Percentiles rank a stretch among this genome's conserved stretches.
phyloP scores from a whole-genome alignment of 2,888 invertebrate genomes.

The Caenorhabditis sp. region DNA sequence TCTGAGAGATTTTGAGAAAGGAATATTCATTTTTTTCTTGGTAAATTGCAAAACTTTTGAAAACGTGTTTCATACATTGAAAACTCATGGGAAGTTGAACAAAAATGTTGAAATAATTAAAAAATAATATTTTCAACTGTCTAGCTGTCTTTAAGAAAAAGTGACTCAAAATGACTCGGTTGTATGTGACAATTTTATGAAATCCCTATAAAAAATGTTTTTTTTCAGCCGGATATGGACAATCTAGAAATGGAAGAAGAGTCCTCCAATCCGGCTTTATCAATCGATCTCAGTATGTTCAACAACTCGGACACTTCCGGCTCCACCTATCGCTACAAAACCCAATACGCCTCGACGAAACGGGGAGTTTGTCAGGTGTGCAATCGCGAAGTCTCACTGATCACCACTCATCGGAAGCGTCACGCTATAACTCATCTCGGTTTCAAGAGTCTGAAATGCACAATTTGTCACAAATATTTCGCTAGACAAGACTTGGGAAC shows the following conservation, averaged over 20 bases:
- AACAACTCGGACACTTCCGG: not conserved
- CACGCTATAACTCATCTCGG: slow-evolving; percentile 43
- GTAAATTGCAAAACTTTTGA: too few relatives aligned
- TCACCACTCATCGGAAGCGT: slow-evolving; percentile 37
- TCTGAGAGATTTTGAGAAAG: too few relatives aligned
- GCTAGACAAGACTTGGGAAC: slow-evolving; percentile 38
- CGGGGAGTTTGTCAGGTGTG: slow-evolving; percentile 44
- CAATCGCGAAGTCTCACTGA: slow-evolving; percentile 39
- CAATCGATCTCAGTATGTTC: not conserved
- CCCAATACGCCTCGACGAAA: slow-evolving; percentile 35
- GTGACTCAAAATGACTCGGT: too few relatives aligned
- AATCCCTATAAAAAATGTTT: not conserved
- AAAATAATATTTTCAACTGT: too few relatives aligned
- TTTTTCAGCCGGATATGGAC: slow-evolving; percentile 11
- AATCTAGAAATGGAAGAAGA: not conserved
- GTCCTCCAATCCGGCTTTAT: not conserved
- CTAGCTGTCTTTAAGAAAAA: too few relatives aligned
- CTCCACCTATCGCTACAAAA: slow-evolving; percentile 16
- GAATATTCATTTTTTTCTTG: too few relatives aligned
- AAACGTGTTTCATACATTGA: too few relatives aligned
- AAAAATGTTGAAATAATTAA: too few relatives aligned
- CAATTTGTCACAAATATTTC: slow-evolving; percentile 37
- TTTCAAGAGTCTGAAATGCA: slow-evolving; percentile 40
- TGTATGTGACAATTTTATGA: too few relatives aligned
- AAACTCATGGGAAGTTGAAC: too few relatives aligned